A percentile compares a stretch with the other conserved stretches of the same genome.
phyloP scores from a whole-genome alignment of 2,888 invertebrate genomes.

The Eudasyphora cyanicolor region DNA sequence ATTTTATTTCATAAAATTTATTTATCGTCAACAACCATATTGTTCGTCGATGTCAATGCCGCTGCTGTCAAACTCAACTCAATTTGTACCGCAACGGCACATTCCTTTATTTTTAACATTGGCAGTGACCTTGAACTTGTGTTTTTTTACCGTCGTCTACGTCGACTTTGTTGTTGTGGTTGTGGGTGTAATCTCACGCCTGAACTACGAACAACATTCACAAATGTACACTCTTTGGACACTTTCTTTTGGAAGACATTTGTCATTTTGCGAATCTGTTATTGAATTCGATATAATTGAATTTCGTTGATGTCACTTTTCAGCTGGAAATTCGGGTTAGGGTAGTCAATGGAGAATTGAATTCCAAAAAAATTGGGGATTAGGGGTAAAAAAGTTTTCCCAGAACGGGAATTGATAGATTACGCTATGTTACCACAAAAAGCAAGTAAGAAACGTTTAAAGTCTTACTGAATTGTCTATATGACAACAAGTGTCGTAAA shows the following conservation, averaged over 20 bases:
- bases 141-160: too few relatives aligned
- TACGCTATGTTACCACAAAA: too few relatives aligned
- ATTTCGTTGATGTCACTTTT: constrained; percentile 36
- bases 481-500: too few relatives aligned
- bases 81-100: neutral
- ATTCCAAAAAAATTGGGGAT: too few relatives aligned
- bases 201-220: neutral
- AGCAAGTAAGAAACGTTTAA: too few relatives aligned
- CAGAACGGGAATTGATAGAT: too few relatives aligned
- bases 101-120: constrained; percentile 6
- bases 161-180: too few relatives aligned
- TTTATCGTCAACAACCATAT: neutral
- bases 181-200: neutral
- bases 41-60: neutral
- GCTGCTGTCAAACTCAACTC: neutral
- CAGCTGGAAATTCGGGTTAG: too few relatives aligned
- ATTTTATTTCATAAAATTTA: too few relatives aligned
- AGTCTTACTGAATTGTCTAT: too few relatives aligned
- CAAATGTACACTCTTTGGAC: neutral
- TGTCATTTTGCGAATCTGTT: constrained; percentile 45
- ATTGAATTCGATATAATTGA: constrained; percentile 47
- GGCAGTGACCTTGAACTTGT: constrained; percentile 56
- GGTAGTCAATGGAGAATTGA: too few relatives aligned
- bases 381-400: too few relatives aligned
- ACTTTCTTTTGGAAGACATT: constrained; percentile 22